Evolutionary conservation across 1,140 invertebrate genomes (phyloP), one percentile per base, ranked within the genome.

Genomic region (Halyomorpha halys): DNA sequence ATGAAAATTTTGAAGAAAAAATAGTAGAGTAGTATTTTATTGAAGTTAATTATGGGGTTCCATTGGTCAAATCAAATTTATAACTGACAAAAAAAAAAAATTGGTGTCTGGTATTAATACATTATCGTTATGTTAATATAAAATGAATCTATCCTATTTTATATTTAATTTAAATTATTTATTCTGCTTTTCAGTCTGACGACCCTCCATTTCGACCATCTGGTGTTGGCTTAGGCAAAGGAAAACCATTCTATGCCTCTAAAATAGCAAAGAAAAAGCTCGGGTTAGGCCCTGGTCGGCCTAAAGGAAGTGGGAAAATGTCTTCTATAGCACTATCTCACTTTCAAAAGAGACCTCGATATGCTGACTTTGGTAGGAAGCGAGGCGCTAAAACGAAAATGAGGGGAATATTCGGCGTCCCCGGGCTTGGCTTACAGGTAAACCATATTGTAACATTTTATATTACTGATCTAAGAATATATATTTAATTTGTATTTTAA

Each of bases 371-470:
- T 74, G 84, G 84, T 3, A 74, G 88, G 51, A 90, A 91, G 73
- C 76, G 89, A 64, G 87, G 87, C 1, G 82, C 87, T 0, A 92
- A 92, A 73, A 80, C 88, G 8, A 92, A 91, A 78, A 89, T 90
- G 83, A 75, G 87, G 66, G 87, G 87, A 8, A 82, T 90, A n/a
- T 90, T 90, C 75, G 87, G 87, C 27, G 84, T 86, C 2, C 86
- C 87, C 2, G 86, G 86, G 27, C 76, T 90, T 25, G 86, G 86
- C 11, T 74, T 90, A 44, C 87, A 89, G 75, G 77, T 72, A 71
- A 1, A 39, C 4, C 13, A 13, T 9, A 6, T 1, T 13, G 13
- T 6, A 39, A 39, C 13, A 39, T 39, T 30, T 30, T 39, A 39
- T 39, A 39, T 13, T 39, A 39, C 11, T 39, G 4, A 39, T 30